Evolutionary conservation across 2,888 invertebrate genomes (phyloP).

Genomic region (Hylaea fasciaria): DNA sequence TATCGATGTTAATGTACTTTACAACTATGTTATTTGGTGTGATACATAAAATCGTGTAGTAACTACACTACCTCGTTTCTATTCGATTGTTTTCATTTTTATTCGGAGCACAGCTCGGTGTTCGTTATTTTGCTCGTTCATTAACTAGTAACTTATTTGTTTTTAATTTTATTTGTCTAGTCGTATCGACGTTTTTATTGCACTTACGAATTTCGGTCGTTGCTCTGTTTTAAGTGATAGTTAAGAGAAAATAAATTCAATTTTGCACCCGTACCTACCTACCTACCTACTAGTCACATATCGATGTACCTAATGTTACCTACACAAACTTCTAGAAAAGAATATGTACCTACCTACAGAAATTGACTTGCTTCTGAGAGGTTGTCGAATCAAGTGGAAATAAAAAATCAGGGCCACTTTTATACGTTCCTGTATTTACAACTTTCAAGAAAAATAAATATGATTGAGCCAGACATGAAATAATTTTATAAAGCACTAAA

Average conservation of each 20-base stretch:
- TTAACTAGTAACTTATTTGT: constrained; percentile 45
- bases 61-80: constrained; percentile 82
- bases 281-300: constrained; percentile 68
- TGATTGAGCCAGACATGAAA: constrained; percentile 26
- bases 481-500: constrained; percentile 34
- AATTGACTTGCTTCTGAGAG: constrained; percentile 49
- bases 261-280: constrained; percentile 57
- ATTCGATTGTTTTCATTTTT: constrained; percentile 58
- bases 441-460: constrained; percentile 28
- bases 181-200: constrained; percentile 66
- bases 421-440: constrained; percentile 9
- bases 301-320: constrained; percentile 55
- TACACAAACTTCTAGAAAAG: constrained; percentile 55
- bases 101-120: constrained; percentile 77
- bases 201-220: constrained; percentile 51
- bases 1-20: constrained; percentile 54
- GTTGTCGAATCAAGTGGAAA: constrained; percentile 48
- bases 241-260: constrained; percentile 58
- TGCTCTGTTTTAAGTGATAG: constrained; percentile 56
- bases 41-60: constrained; percentile 78
- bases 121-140: constrained; percentile 74
- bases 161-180: constrained; percentile 66
- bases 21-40: constrained; percentile 63
- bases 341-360: constrained; percentile 56
- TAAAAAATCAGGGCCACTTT: constrained; percentile 16